A percentile compares a stretch with the other conserved stretches of the same genome.
These are phyloP conservation scores for Myiozetetes cayanensis DNA, from an alignment of 2,113 vertebrate species.

Conservation along the genomic window DNA sequence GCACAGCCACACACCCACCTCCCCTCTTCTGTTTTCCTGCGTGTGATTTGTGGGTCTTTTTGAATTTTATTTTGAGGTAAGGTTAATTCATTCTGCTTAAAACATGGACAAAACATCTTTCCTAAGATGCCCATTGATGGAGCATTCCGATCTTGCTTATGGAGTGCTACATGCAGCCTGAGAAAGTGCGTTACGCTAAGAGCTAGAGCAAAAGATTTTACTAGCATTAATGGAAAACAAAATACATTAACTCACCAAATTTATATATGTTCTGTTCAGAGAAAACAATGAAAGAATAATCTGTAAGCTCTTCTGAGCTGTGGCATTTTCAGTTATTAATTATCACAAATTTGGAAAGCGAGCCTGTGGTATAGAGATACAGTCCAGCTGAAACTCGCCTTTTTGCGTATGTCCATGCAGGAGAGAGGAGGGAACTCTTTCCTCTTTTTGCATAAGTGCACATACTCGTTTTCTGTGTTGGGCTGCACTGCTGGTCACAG, in stretches of 20 bases:
- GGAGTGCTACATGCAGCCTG: background rate
- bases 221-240: background rate
- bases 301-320: background rate
- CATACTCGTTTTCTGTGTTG: background rate
- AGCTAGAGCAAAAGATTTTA: background rate
- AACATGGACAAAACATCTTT: background rate
- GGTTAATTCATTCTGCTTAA: background rate
- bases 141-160: background rate
- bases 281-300: background rate
- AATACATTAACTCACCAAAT: background rate
- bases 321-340: background rate
- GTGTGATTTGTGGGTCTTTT: rapidly evolving
- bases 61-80: background rate
- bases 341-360: background rate
- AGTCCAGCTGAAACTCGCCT: background rate
- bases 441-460: background rate
- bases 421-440: background rate
- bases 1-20: rapidly evolving
- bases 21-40: background rate
- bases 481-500: background rate
- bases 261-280: background rate
- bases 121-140: background rate
- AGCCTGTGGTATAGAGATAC: background rate
- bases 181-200: background rate
- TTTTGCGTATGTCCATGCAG: rapidly evolving